A percentile compares a stretch with the other conserved stretches of the same genome.
These are phyloP conservation scores for Dicycla oo DNA, from an alignment of 2,888 invertebrate species.

Conservation along the genomic window DNA sequence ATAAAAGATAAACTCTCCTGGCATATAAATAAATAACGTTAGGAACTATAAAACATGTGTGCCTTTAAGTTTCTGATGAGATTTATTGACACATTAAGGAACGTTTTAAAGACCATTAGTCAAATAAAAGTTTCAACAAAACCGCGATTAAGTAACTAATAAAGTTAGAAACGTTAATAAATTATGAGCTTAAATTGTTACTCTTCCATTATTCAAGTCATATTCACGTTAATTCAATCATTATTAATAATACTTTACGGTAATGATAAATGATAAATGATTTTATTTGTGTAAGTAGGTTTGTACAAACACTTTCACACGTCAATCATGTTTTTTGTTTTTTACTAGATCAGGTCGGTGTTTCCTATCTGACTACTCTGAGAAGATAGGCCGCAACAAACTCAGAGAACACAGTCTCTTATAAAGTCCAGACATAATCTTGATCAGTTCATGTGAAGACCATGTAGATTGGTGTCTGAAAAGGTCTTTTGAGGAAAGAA, in stretches of 20 bases:
- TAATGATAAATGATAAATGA: no score
- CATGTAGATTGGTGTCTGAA: no score
- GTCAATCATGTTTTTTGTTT: no score
- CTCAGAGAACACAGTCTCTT: no score
- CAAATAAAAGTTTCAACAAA: slow-evolving; percentile 35
- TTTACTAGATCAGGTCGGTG: no score
- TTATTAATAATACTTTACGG: slow-evolving; percentile 11
- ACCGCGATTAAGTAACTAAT: slow-evolving; percentile 16
- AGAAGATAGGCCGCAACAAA: no score
- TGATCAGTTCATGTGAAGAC: no score
- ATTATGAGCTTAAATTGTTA: background rate
- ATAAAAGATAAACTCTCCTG: slow-evolving; percentile 26
- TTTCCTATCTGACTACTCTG: no score
- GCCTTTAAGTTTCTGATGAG: slow-evolving; percentile 5
- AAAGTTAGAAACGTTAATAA: slow-evolving; percentile 3
- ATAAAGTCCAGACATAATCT: no score
- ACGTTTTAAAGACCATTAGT: slow-evolving; percentile 23
- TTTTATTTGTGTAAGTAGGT: no score
- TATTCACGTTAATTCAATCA: background rate
- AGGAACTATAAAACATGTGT: slow-evolving; percentile 15
- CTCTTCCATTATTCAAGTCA: background rate
- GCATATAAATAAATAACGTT: slow-evolving; percentile 28
- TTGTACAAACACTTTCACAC: no score
- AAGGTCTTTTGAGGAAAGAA: no score
- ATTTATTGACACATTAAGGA: slow-evolving; percentile 41